A percentile compares a stretch with the other conserved stretches of the same genome.
Evolutionary conservation across 2,797 vertebrate species (phyloP).

Genomic region (Neoniphon sammara): DNA sequence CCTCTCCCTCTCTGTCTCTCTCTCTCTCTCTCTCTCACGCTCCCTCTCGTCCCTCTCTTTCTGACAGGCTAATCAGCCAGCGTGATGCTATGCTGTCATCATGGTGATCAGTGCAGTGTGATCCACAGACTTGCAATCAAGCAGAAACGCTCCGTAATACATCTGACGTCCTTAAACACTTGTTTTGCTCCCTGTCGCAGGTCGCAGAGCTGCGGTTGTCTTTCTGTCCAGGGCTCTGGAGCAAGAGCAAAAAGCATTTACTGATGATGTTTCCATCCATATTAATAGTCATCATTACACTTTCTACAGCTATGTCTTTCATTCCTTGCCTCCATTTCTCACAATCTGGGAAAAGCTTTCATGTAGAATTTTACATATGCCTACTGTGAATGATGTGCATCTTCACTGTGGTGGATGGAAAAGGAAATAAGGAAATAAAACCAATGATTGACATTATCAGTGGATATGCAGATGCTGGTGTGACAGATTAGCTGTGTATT

Average conservation of each 20-base stretch:
- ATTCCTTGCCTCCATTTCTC: slow-evolving; percentile 2
- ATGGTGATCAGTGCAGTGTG: not conserved
- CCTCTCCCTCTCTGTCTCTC: not conserved
- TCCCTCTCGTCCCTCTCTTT: not conserved
- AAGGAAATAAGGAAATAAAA: slow-evolving; percentile 1
- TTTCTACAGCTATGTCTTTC: not conserved
- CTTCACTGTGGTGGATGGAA: not conserved
- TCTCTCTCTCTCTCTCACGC: slow-evolving; percentile 9
- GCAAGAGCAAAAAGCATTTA: too few relatives aligned
- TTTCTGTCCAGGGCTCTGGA: not conserved
- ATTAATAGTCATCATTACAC: not conserved
- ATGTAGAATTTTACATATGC: not conserved
- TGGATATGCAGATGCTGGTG: not conserved
- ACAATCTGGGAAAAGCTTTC: not conserved
- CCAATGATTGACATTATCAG: not conserved
- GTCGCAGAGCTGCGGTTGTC: not conserved
- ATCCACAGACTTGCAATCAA: not conserved
- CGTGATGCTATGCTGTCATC: slow-evolving; percentile 2
- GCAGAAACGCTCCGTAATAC: not conserved
- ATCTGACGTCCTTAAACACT: not conserved
- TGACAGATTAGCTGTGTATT: not conserved
- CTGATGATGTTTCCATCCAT: too few relatives aligned
- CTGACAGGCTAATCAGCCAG: slow-evolving; percentile 17
- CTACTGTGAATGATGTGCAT: slow-evolving; percentile 12
- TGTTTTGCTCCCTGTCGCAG: not conserved